Percentiles rank a stretch among this genome's conserved stretches.
phyloP scores from a whole-genome alignment of 2,888 invertebrate species.

The Drosophila trichaetosa region DNA sequence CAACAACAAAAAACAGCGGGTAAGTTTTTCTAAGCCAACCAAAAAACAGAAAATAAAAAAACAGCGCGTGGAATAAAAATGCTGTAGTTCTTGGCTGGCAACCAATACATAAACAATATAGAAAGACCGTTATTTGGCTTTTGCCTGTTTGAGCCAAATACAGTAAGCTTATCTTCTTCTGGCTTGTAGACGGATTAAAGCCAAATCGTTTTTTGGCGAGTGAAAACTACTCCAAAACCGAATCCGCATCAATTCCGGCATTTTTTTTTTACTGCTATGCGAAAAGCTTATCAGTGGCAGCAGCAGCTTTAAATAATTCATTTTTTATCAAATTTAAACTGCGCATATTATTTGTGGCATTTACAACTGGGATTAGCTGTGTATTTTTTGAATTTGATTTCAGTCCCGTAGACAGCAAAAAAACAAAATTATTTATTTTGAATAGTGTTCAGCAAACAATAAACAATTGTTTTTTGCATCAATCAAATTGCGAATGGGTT shows the following conservation, averaged over 20 bases:
- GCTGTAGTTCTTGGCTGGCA: conserved; percentile 29
- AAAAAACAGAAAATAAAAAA: conserved; percentile 4
- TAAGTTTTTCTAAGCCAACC: conserved; percentile 38
- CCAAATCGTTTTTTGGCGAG: background rate
- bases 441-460: background rate
- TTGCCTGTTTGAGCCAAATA: background rate
- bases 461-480: background rate
- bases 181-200: background rate
- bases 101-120: background rate
- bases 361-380: background rate
- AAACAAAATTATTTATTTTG: background rate
- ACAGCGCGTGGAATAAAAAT: conserved; percentile 35
- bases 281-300: background rate
- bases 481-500: background rate
- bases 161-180: background rate
- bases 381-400: background rate
- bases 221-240: background rate
- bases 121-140: conserved; percentile 29
- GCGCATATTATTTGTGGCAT: background rate
- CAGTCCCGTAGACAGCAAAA: background rate
- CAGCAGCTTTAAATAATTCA: background rate
- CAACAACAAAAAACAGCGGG: conserved; percentile 55
- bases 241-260: background rate
- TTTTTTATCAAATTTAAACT: background rate
- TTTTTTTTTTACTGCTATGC: background rate